Percentiles rank a stretch among this genome's conserved stretches.
These are phyloP conservation scores for Sarcophaga carnaria DNA, from an alignment of 2,888 invertebrate species.

Conservation along the genomic window DNA sequence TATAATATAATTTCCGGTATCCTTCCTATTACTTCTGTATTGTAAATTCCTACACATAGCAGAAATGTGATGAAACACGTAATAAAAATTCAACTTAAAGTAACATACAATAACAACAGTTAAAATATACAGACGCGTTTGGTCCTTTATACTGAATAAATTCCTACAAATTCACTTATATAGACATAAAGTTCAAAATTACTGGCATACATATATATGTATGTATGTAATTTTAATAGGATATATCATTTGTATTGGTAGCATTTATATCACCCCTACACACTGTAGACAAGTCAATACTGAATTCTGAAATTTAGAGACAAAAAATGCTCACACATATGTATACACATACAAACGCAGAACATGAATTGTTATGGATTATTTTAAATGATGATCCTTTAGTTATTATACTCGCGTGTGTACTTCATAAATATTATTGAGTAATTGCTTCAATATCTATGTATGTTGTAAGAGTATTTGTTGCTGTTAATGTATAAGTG, in stretches of 20 bases:
- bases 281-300: neutral
- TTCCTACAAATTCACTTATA: neutral
- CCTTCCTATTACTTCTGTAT: too few relatives aligned
- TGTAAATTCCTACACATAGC: too few relatives aligned
- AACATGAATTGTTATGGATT: conserved; percentile 73
- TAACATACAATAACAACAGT: too few relatives aligned
- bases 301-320: neutral
- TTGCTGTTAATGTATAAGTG: neutral
- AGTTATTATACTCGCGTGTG: conserved; percentile 66
- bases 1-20: too few relatives aligned
- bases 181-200: neutral
- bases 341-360: conserved; percentile 23
- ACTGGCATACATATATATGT: neutral
- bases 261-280: conserved; percentile 19
- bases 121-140: neutral
- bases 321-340: conserved; percentile 4
- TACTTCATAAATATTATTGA: conserved; percentile 42
- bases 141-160: too few relatives aligned
- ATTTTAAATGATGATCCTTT: conserved; percentile 74
- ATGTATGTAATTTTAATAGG: too few relatives aligned
- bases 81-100: too few relatives aligned
- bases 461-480: neutral
- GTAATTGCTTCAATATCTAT: neutral
- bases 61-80: too few relatives aligned
- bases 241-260: conserved; percentile 21